These are phyloP conservation scores for Blastomussa wellsi DNA, from an alignment of 92 coral and sea anemone genomes.

Conservation along the genomic window DNA sequence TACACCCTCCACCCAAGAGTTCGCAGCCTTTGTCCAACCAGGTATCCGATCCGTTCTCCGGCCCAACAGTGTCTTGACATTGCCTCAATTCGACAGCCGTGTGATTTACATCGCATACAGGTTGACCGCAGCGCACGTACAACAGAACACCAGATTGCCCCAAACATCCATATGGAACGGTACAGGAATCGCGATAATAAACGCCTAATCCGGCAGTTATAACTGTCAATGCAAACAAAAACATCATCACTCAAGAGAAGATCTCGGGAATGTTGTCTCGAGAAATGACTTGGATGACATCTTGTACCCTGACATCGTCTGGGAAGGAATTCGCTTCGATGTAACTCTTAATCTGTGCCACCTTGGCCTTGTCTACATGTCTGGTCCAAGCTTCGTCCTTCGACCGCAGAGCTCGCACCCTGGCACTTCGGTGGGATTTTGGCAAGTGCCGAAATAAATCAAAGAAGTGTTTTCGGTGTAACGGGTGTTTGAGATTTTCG, in stretches of 20 bases:
- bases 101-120: background rate
- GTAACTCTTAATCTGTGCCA: background rate
- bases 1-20: conserved; percentile 11
- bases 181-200: background rate
- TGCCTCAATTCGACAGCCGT: conserved; percentile 13
- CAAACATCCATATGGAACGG: background rate
- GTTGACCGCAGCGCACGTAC: background rate
- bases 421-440: background rate
- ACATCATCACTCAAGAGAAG: background rate
- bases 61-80: background rate
- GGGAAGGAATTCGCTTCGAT: background rate
- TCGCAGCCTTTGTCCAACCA: background rate
- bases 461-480: background rate
- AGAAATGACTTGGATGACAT: conserved; percentile 7
- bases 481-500: background rate
- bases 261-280: background rate
- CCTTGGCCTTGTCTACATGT: background rate
- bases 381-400: background rate
- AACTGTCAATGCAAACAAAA: conserved; percentile 3
- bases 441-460: background rate
- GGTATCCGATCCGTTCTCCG: conserved; percentile 4
- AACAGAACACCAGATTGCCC: conserved; percentile 15
- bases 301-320: background rate
- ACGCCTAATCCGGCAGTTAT: conserved; percentile 5
- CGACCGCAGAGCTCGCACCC: background rate